Evolutionary conservation across 2,113 vertebrate species (phyloP), one percentile per base, ranked within the genome.

Genomic region (Tichodroma muraria): DNA sequence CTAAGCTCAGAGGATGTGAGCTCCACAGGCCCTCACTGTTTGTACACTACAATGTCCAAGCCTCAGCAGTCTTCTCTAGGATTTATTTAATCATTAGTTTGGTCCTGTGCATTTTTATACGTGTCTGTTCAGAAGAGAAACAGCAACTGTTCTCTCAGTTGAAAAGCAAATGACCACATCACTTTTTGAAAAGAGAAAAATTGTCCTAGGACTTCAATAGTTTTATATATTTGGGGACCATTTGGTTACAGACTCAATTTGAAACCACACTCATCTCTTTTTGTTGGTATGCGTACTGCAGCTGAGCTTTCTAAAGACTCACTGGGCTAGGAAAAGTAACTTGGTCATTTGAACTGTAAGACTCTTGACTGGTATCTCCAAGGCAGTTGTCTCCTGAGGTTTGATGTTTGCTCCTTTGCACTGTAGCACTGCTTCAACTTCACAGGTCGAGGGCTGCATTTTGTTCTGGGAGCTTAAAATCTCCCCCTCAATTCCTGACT

Each of bases 311-410:
- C 53, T 37, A 24, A 81, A 56, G 44, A 44, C n/a, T 68, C 68
- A 17, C 10, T 59, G 64, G 80, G 76, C 71, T 85, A 40, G 72
- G 87, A 77, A 59, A 91, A 91, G 38, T 61, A 87, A 77, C 68
- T 93, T 80, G 85, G 82, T 95, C 93, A 94, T 95, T 96, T 95
- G 95, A 95, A 93, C 91, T 96, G 94, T 78, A 92, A 59, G 93
- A 87, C 91, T 83, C 68, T 88, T 94, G 87, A 37, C 76, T 91
- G 49, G 80, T 86, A 14, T 89, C 78, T 87, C 64, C 22, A 53
- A 92, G 75, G 66, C 52, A 88, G 72, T 70, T 95, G 94, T 94
- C 94, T 96, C 88, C 28, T 70, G 50, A 77, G 80, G 63, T 90
- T 89, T 66, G 78, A 31, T 63, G 63, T 95, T 92, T 76, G 60